Base-by-base conservation (phyloP, 2,113 vertebrate genomes). In the Formicarius rufipectus region DNA sequence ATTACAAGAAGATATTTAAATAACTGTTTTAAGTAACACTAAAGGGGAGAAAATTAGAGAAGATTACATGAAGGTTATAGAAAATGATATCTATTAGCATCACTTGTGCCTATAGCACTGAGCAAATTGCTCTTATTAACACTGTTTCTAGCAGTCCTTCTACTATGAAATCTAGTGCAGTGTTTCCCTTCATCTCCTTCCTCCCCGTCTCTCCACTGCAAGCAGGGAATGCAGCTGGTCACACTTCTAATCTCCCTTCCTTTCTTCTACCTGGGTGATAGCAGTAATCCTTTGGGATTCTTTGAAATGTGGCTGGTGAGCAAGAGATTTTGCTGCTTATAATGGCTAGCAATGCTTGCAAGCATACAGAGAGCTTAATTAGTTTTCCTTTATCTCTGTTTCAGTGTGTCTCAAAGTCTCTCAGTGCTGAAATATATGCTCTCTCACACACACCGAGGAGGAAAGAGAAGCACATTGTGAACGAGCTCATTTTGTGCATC, bases 311-410 rank as follows among this genome's bases (percentile, higher is more conserved):
- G 90, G 60, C 90, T 92, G 88, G 59, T 90, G 68, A 67, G 85
- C 9, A 74, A 84, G 92, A 81, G 84, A 94, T 90, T 96, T 83
- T 80, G 59, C 85, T 91, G 90, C 92, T 96, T 96, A 60, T 86
- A 77, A 35, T 40, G 82, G 44, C 87, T 87, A 55, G 63, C 71
- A 91, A n/a, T 44, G 79, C 85, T 95, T 83, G 75, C 75, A 56
- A 94, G 93, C 79, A 59, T 24, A 93, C 59, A 71, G 90, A 86
- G 90, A 88, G 67, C 93, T 94, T 95, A 93, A 94, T 97, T 96
- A 96, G 90, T 81, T 96, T 93, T 96, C 47, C 66, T 95, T 95
- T 94, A 84, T 94, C 91, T 95, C 66, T 63, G 20, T 62, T 90
- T 44, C 72, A 28, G 67, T 25, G 42, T 31, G 33, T 71, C 82